These are phyloP conservation scores for Chelonus insularis DNA, from an alignment of 1,140 invertebrate species.

Conservation along the genomic window DNA sequence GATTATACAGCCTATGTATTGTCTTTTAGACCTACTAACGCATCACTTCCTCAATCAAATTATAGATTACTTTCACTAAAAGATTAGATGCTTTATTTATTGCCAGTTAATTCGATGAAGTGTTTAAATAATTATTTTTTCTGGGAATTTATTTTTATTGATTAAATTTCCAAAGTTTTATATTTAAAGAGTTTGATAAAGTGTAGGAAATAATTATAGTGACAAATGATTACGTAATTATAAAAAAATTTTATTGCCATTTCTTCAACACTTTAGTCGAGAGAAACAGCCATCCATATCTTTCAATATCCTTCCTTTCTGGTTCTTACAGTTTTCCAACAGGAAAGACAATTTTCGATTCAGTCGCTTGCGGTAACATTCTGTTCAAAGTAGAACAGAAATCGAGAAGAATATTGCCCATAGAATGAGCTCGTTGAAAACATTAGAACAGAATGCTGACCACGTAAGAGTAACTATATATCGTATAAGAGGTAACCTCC, in stretches of 20 bases:
- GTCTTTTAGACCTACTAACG: neutral
- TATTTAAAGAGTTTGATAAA: no score
- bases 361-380: conserved; percentile 15
- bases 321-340: neutral
- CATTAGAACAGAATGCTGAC: conserved; percentile 26
- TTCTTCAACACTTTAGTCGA: neutral
- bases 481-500: conserved; percentile 6
- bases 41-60: no score
- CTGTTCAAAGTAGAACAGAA: conserved; percentile 11
- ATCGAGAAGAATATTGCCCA: conserved; percentile 11
- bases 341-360: neutral
- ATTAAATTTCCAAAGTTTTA: no score
- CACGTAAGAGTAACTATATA: conserved; percentile 20
- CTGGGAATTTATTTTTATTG: no score
- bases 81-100: no score
- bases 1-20: neutral
- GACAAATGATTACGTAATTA: no score
- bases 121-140: no score
- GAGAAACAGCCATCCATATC: neutral
- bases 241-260: no score
- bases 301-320: neutral
- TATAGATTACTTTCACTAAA: no score
- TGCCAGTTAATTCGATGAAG: no score
- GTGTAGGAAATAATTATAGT: no score
- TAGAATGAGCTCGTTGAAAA: conserved; percentile 25